Evolutionary conservation across 2,113 vertebrate genomes (phyloP).

Genomic region (Lycaon pictus): DNA sequence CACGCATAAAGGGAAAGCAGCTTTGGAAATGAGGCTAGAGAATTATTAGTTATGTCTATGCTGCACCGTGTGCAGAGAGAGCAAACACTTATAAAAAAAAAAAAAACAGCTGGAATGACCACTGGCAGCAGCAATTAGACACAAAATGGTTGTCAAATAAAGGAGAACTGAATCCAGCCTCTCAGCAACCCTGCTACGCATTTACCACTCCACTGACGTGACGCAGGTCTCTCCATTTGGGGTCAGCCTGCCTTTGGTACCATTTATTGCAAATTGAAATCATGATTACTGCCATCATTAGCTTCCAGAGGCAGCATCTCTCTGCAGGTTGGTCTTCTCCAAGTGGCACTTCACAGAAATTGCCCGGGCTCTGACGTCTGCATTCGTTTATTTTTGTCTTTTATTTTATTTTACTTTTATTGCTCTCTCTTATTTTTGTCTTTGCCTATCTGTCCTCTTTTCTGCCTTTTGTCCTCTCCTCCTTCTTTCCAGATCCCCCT

Average conservation of each 20-base stretch:
- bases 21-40: background rate
- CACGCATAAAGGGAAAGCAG: background rate
- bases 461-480: background rate
- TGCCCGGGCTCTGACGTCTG: slow-evolving; percentile 66
- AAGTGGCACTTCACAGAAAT: slow-evolving; percentile 84
- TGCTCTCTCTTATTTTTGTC: background rate
- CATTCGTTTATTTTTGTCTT: slow-evolving; percentile 62
- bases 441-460: background rate
- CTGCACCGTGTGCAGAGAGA: background rate
- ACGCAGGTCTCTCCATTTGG: slow-evolving; percentile 71
- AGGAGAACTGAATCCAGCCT: background rate
- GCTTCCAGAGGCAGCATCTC: slow-evolving; percentile 79
- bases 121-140: background rate
- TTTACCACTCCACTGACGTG: slow-evolving; percentile 72
- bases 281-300: slow-evolving; percentile 82
- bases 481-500: background rate
- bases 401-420: background rate
- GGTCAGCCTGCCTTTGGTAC: slow-evolving; percentile 76
- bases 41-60: background rate
- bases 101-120: background rate
- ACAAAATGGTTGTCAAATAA: background rate
- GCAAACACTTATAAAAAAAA: background rate
- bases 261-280: slow-evolving; percentile 79
- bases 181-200: slow-evolving; percentile 41
- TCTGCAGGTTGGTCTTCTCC: slow-evolving; percentile 71